Evolutionary conservation across 2,888 invertebrate genomes (phyloP).

Genomic region (Dicyrtoma fusca): DNA sequence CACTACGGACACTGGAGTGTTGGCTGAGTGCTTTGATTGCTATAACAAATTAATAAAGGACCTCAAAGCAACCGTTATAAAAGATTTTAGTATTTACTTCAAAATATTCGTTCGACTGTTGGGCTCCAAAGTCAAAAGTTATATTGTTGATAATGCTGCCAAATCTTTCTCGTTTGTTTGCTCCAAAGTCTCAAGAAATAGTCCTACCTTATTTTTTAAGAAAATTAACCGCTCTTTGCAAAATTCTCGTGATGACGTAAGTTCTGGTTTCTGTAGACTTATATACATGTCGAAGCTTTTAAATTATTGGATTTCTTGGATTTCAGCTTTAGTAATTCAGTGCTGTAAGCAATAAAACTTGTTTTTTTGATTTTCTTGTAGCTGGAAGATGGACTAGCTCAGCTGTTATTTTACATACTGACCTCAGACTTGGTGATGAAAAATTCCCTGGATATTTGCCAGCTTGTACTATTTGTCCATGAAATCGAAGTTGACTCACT

Average conservation of each 20-base stretch:
- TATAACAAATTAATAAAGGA: slow-evolving; percentile 90
- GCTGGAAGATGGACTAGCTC: slow-evolving; percentile 26
- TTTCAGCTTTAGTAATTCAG: too few species aligned
- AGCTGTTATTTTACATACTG: slow-evolving; percentile 4
- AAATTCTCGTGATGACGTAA: slow-evolving; percentile 6
- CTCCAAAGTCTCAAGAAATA: slow-evolving; percentile 80
- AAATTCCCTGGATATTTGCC: not conserved
- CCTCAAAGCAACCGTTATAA: slow-evolving; percentile 79
- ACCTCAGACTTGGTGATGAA: not conserved
- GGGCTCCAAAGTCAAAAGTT: slow-evolving; percentile 61
- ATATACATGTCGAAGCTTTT: too few species aligned
- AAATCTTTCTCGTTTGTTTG: slow-evolving; percentile 96
- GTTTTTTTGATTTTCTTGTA: not conserved
- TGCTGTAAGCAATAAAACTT: too few species aligned
- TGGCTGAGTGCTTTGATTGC: slow-evolving; percentile 84
- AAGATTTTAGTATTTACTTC: slow-evolving; percentile 75
- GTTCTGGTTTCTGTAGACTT: not conserved
- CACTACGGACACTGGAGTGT: slow-evolving; percentile 77
- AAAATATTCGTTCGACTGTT: slow-evolving; percentile 57
- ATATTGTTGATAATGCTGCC: slow-evolving; percentile 90
- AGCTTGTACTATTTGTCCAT: not conserved
- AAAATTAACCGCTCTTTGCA: slow-evolving; percentile 31
- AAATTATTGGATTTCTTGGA: too few species aligned
- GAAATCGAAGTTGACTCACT: not conserved
- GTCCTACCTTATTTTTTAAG: slow-evolving; percentile 57